Evolutionary conservation across 2,113 vertebrate genomes (phyloP), one percentile per base, ranked within the genome.

Genomic region (Aleadryas rufinucha): DNA sequence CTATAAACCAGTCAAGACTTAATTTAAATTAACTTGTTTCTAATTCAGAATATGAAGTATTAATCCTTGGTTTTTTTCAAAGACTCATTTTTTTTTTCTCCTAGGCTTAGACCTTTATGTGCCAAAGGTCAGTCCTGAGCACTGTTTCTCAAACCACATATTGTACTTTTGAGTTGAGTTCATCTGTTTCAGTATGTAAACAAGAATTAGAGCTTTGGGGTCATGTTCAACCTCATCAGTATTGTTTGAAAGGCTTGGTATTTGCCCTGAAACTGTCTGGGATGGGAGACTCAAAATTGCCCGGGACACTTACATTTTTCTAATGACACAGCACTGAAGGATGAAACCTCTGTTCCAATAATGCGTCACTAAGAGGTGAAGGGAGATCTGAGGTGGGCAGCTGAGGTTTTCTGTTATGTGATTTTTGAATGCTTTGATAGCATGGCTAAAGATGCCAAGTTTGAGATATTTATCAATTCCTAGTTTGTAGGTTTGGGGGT

Each of bases 131-230:
- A 53, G 20, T 77, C 92, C 82, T 76, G 61, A 96, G 64, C 80
- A 93, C n/a, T 91, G 60, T 95, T 98, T 96, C 89, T 97, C 63
- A 95, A 95, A 35, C 41, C 50, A 76, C 16, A 50, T 93, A 22
- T 35, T 52, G 12, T 33, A 20, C 28, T 72, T 93, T 83, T 65
- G 27, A 52, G 19, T 56, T 52, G 33, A 77, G 17, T 59, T 66
- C 20, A 41, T 95, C 45, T 95, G 50, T 65, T 96, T 82, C 35
- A 76, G 52, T 63, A 78, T 28, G 39, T 79, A 95, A 96, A 93
- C 63, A 97, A 95, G 95, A 97, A 75, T 41, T 7, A 41, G n/a
- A 54, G 31, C 5, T 31, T 79, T 85, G 41, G 61, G 28, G 50
- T 85, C 3, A 8, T 4, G 6, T 83, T 95, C 56, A 94, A 11